phyloP scores from a whole-genome alignment of 2,888 invertebrate species.

The Scaptomyza parva region DNA sequence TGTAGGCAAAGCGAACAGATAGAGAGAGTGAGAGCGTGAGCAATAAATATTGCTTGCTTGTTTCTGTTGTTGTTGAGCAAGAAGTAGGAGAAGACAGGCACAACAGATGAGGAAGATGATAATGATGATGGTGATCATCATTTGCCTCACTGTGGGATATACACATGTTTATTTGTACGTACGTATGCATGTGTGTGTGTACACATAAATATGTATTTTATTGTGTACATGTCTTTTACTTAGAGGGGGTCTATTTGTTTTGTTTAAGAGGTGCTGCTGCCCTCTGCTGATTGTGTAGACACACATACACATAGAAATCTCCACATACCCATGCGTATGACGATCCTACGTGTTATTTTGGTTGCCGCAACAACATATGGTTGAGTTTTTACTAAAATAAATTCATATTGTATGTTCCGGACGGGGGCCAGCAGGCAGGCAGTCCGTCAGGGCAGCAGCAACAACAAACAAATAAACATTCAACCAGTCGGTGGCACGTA shows the following conservation, averaged over 20 bases:
- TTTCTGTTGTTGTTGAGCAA: constrained; percentile 45
- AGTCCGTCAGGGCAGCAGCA: constrained; percentile 26
- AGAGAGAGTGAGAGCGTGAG: constrained; percentile 41
- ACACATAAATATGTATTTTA: constrained; percentile 31
- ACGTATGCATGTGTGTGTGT: neutral
- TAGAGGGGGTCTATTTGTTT: constrained; percentile 82
- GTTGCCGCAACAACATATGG: constrained; percentile 74
- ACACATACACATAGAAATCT: constrained; percentile 23
- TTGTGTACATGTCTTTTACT: constrained; percentile 75
- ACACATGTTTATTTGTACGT: constrained; percentile 39
- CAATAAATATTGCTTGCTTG: constrained; percentile 52
- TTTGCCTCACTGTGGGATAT: constrained; percentile 44
- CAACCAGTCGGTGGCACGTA: constrained; percentile 77
- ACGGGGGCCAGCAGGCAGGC: constrained; percentile 22
- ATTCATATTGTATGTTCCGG: constrained; percentile 66
- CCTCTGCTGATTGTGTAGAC: constrained; percentile 55
- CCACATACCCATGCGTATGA: neutral
- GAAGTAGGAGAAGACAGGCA: constrained; percentile 52
- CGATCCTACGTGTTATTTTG: constrained; percentile 78
- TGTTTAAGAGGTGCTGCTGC: constrained; percentile 71
- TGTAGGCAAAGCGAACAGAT: constrained; percentile 18
- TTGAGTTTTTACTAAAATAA: constrained; percentile 68
- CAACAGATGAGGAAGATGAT: constrained; percentile 49
- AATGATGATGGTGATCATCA: constrained; percentile 46
- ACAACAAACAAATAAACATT: constrained; percentile 75